Percentiles rank a stretch among this genome's conserved stretches.
Evolutionary conservation across 2,888 invertebrate genomes (phyloP).

Genomic region (Neria commutata): DNA sequence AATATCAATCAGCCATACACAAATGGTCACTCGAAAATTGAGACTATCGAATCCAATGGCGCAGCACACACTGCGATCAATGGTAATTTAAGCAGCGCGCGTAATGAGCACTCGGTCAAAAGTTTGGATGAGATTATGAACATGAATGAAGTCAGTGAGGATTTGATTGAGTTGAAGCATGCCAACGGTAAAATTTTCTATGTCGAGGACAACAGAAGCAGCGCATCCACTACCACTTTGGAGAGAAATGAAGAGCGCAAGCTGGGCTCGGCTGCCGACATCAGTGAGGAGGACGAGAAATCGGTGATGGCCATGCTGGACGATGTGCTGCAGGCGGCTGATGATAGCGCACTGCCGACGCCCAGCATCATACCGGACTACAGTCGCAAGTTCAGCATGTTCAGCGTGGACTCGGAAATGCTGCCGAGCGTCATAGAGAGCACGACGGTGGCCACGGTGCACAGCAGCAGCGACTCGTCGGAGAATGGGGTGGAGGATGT

Average conservation of each 20-base stretch:
- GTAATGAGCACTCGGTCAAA: slow-evolving; percentile 34
- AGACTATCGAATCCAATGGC: slow-evolving; percentile 22
- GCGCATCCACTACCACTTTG: slow-evolving; percentile 28
- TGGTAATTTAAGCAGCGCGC: slow-evolving; percentile 11
- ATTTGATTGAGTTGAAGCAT: slow-evolving; percentile 48
- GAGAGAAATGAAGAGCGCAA: slow-evolving; percentile 6
- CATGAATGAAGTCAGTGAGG: slow-evolving; percentile 47
- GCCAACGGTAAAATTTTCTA: slow-evolving; percentile 54
- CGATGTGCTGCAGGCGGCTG: slow-evolving; percentile 53
- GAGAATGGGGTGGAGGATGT: slow-evolving; percentile 30
- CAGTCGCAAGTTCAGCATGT: slow-evolving; percentile 39
- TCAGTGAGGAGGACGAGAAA: slow-evolving; percentile 46
- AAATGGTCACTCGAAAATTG: slow-evolving; percentile 31
- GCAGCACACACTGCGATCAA: slow-evolving; percentile 29
- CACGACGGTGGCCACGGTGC: slow-evolving; percentile 55
- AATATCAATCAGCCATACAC: background rate
- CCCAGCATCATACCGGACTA: slow-evolving; percentile 37
- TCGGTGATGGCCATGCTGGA: slow-evolving; percentile 57
- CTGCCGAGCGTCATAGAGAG: slow-evolving; percentile 52
- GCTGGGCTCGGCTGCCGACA: background rate
- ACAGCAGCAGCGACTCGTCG: slow-evolving; percentile 42
- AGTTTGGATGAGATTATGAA: slow-evolving; percentile 53
- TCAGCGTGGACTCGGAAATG: slow-evolving; percentile 53
- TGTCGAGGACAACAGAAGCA: slow-evolving; percentile 46
- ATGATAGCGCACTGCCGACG: slow-evolving; percentile 32